A percentile compares a stretch with the other conserved stretches of the same genome.
Conservation (phyloP, 2,113 vertebrate genomes). For the Echinops telfairi region DNA sequence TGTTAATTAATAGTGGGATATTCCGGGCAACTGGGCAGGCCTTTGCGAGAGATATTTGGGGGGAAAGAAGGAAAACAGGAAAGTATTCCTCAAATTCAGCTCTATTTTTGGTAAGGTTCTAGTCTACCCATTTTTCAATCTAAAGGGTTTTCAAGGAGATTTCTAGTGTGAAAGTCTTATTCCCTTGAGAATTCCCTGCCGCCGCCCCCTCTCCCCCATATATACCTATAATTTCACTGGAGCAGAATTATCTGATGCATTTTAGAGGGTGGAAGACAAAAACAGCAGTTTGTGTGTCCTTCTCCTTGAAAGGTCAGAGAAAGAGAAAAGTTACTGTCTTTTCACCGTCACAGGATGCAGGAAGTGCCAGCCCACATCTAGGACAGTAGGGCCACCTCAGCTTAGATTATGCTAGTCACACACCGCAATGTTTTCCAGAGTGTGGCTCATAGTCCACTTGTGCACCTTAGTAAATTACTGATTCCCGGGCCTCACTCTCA, state of each 20-base stretch:
- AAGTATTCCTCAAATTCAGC: neutral
- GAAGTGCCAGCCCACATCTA: neutral
- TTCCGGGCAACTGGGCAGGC: neutral
- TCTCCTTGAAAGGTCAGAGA: slow-evolving; percentile 30
- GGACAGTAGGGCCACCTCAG: neutral
- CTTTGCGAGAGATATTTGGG: slow-evolving; percentile 5
- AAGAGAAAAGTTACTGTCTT: neutral
- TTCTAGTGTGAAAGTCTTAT: slow-evolving; percentile 43
- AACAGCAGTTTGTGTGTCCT: neutral
- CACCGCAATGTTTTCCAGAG: neutral
- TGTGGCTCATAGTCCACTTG: neutral
- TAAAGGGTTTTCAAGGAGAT: slow-evolving; percentile 35
- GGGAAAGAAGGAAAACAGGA: neutral
- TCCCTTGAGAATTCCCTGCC: slow-evolving; percentile 59
- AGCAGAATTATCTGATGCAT: slow-evolving; percentile 22
- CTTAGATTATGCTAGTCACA: neutral
- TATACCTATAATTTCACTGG: slow-evolving; percentile 2
- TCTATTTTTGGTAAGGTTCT: neutral
- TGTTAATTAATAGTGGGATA: slow-evolving; percentile 26
- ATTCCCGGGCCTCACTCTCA: neutral
- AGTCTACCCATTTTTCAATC: neutral
- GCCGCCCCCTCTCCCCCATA: neutral
- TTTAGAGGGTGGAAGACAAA: slow-evolving; percentile 11
- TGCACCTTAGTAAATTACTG: neutral
- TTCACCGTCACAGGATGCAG: neutral